These are phyloP conservation scores for Yoshiicerus persimilis DNA, from an alignment of 1,140 invertebrate genomes.

Conservation along the genomic window DNA sequence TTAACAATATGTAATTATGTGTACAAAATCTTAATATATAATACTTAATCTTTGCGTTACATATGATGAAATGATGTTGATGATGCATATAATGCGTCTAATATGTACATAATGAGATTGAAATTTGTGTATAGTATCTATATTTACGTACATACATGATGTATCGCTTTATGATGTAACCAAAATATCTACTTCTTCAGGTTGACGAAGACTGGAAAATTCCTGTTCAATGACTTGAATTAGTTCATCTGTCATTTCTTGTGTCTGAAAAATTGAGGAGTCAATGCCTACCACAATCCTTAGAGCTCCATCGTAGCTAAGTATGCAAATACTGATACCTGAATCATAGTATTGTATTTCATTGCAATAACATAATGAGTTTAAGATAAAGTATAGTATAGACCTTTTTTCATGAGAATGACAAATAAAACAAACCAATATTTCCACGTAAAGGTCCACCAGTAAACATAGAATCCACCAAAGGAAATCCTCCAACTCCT, in stretches of 20 bases:
- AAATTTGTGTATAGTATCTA: too few relatives aligned
- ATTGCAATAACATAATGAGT: background rate
- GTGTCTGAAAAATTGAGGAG: conserved; percentile 29
- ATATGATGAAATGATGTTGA: too few relatives aligned
- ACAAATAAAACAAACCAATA: conserved; percentile 33
- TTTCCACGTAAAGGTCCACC: conserved; percentile 41
- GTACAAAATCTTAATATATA: too few relatives aligned
- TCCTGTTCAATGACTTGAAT: conserved; percentile 34
- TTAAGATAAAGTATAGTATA: background rate
- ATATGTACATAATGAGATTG: too few relatives aligned
- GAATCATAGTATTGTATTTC: background rate
- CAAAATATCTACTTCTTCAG: background rate
- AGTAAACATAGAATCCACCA: conserved; percentile 45
- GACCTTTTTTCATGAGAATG: too few relatives aligned
- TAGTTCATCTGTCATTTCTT: conserved; percentile 40
- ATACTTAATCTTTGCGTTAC: too few relatives aligned
- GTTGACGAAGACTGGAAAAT: background rate
- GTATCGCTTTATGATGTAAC: background rate
- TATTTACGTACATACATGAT: too few relatives aligned
- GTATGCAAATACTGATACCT: conserved; percentile 42
- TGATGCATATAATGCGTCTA: too few relatives aligned
- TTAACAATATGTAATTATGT: too few relatives aligned
- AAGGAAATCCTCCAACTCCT: conserved; percentile 35
- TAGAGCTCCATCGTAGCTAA: conserved; percentile 39
- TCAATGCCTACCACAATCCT: conserved; percentile 40